Evolutionary conservation across 2,888 invertebrate species (phyloP), one percentile per base, ranked within the genome.

Genomic region (Spisula subtruncata): DNA sequence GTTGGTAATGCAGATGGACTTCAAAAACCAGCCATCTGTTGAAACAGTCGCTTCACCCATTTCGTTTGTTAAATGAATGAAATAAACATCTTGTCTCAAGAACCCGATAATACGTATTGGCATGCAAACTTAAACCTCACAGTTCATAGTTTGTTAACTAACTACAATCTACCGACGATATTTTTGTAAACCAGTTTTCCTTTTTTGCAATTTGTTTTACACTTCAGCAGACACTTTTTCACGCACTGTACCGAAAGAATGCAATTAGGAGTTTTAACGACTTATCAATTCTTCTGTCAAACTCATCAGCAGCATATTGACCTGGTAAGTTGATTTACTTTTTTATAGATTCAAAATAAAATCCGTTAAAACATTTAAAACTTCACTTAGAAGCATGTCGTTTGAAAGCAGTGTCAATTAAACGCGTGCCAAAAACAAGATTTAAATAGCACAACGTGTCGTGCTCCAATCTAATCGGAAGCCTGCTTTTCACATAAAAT

Each of bases 241-340:
- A 75, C 75, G 75, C 75, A 75, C 75, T 75, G 75, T 35, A 75
- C 32, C 75, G 35, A 75, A 35, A 75, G 75, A 75, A 75, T 75
- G 75, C 75, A 75, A 75, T 75, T 75, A 75, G 32, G 75, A 75
- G 35, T 25, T 75, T 75, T 75, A 75, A 75, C 75, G 75, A 75
- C 75, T 75, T 75, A 75, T 75, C 75, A 75, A 75, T 75, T 75
- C 75, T 75, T 25, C 75, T 35, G 75, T 75, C 75, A 75, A 35
- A 35, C 35, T 32, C n/a, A 75, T 75, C 32, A 75, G 14, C 10
- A 1, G 8, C 18, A 75, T 32, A 75, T 32, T 75, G 32, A 32
- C 75, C 29, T 75, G 75, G 75, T 32, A 75, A 18, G 16, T 35
- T 32, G 75, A 75, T 75, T 75, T 71, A 0, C 51, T 14, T 32